Evolutionary conservation across 2,113 vertebrate genomes (phyloP).

Genomic region (Scomber colias): DNA sequence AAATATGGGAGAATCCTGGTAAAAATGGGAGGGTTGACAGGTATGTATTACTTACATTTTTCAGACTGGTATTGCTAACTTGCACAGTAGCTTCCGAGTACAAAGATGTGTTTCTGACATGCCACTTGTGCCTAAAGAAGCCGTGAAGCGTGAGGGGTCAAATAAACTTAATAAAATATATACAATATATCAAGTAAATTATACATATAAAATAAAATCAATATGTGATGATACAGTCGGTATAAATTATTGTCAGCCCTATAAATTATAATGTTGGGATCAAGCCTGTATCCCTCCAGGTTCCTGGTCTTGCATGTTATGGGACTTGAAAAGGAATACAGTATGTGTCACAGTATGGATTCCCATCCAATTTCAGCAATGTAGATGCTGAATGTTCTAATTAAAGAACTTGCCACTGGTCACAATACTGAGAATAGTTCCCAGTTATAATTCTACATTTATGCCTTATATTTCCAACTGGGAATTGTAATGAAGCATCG

Average conservation of each 20-base stretch:
- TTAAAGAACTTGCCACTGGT: constrained; percentile 40
- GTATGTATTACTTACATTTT: too few species aligned
- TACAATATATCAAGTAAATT: neutral
- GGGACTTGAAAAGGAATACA: neutral
- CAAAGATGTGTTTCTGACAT: too few species aligned
- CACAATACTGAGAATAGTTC: constrained; percentile 28
- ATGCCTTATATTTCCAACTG: neutral
- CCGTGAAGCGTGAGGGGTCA: too few species aligned
- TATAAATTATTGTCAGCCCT: too few species aligned
- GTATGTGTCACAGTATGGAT: neutral
- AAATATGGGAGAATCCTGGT: too few species aligned
- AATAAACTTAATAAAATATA: neutral
- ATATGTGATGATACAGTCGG: too few species aligned
- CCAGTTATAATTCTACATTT: constrained; percentile 5
- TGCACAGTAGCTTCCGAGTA: too few species aligned
- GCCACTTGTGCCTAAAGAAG: too few species aligned
- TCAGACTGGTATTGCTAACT: too few species aligned
- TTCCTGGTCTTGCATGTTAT: neutral
- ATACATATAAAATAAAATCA: too few species aligned
- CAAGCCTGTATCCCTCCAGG: constrained; percentile 2
- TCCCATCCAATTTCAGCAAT: constrained; percentile 1
- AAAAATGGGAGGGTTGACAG: too few species aligned
- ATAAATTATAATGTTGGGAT: neutral
- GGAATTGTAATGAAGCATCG: constrained; percentile 10
- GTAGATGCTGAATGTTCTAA: constrained; percentile 7